Base-by-base conservation (phyloP, 2,797 vertebrate genomes). In the Leucoraja ocellata region DNA sequence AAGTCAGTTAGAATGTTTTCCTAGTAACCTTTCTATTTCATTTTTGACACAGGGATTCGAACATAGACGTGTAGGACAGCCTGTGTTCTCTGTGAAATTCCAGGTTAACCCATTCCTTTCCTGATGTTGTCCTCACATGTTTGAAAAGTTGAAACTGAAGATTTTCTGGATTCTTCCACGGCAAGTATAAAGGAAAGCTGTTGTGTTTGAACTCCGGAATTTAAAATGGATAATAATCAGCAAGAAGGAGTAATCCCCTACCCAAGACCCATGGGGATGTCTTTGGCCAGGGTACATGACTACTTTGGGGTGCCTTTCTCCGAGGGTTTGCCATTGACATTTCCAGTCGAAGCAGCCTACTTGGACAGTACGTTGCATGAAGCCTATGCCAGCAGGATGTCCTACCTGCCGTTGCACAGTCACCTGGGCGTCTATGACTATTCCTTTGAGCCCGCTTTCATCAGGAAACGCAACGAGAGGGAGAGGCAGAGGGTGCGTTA, bases 401-500 rank as follows among this genome's bases (percentile, higher is more conserved):
- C 96, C 68, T 97, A 96, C 94, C 25, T 96, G 68, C 95, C 97
- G 0, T 95, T 96, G 73, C 95, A 96, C 0, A 95, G 95, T 78
- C 96, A 94, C 1, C 0, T 96, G 93, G 95, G 95, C 1, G 28
- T 96, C 93, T 97, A 95, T 39, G 97, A 97, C 94, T 97, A 94
- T 91, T 95, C 97, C 63, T 96, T 98, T 18, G 97, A 98, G 95
- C 98, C 98, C 0, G 96, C 98, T 93, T 99, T 98, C 94, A 97
- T 99, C 94, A 97, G 97, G 8, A 98, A 98, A 94, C 96, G 98
- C 93, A 99, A 99, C 23, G 98, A 98, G 94, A 94, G 98, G 78
- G 98, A 99, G 94, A 95, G 98, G 86, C 98, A 98, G 94, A 96
- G 98, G 32, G 98, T 99, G 94, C 98, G 98, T 94, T 98, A 98